Conservation (phyloP, 2,888 invertebrate genomes). For the Drosophila multiciliata region DNA sequence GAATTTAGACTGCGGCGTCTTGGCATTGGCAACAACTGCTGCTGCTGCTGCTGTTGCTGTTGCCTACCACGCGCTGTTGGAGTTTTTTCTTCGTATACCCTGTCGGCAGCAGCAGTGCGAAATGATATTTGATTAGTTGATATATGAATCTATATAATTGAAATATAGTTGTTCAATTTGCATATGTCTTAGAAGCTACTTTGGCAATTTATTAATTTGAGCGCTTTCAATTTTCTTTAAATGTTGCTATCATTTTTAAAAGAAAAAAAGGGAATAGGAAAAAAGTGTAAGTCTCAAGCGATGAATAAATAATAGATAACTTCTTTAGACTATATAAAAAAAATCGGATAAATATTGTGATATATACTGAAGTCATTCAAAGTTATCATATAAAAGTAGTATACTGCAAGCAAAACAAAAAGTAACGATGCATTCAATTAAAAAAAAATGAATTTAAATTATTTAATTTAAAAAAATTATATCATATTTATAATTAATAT, state of each 20-base stretch:
- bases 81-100: slow-evolving; percentile 2
- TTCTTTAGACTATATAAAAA: background rate
- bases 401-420: background rate
- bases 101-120: background rate
- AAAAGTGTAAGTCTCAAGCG: background rate
- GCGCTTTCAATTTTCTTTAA: background rate
- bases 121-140: background rate
- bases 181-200: background rate
- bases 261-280: background rate
- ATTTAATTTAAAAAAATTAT: background rate
- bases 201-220: background rate
- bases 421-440: background rate
- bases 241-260: background rate
- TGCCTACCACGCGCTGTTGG: background rate
- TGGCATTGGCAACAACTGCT: slow-evolving; percentile 18
- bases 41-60: slow-evolving; percentile 1
- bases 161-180: background rate
- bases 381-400: background rate
- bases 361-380: background rate
- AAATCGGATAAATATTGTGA: background rate
- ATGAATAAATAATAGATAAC: background rate
- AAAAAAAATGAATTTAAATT: background rate
- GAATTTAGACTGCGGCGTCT: background rate
- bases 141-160: background rate
- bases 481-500: background rate